phyloP scores from a whole-genome alignment of 2,797 vertebrate genomes.

The Muraenolepis orangiensis region DNA sequence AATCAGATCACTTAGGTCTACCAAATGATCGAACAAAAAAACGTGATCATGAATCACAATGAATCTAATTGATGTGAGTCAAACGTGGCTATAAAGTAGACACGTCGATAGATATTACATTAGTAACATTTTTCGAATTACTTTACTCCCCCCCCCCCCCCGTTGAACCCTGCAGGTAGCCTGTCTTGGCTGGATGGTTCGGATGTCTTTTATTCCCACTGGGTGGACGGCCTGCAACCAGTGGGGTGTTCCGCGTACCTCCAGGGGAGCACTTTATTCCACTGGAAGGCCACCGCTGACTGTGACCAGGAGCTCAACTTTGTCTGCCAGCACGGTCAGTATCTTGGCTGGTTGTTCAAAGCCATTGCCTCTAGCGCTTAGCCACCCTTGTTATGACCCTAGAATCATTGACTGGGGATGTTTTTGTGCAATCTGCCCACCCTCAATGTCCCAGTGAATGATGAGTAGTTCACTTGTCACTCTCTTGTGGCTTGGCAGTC shows the following conservation, averaged over 20 bases:
- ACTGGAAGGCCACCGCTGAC: conserved; percentile 74
- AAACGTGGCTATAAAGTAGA: too few relatives aligned
- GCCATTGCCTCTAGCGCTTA: background rate
- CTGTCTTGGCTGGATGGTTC: background rate
- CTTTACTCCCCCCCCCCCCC: too few relatives aligned
- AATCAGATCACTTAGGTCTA: background rate
- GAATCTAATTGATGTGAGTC: too few relatives aligned
- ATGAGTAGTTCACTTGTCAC: background rate
- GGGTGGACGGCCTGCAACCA: background rate
- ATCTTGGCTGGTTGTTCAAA: background rate
- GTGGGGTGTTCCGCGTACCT: background rate
- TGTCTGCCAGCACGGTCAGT: conserved; percentile 85
- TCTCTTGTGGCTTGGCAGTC: background rate
- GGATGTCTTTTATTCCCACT: background rate
- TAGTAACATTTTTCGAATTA: too few relatives aligned
- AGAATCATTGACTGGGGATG: background rate
- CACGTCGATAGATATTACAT: too few relatives aligned
- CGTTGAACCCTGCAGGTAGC: background rate
- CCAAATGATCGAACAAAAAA: too few relatives aligned
- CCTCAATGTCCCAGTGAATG: background rate
- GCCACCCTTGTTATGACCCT: background rate
- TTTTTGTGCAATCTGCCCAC: background rate
- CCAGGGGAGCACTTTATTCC: conserved; percentile 37
- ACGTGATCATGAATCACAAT: too few relatives aligned
- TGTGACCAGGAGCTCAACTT: conserved; percentile 76